These are phyloP conservation scores for Tamandua tetradactyla DNA, from an alignment of 2,797 vertebrate species.

Conservation along the genomic window DNA sequence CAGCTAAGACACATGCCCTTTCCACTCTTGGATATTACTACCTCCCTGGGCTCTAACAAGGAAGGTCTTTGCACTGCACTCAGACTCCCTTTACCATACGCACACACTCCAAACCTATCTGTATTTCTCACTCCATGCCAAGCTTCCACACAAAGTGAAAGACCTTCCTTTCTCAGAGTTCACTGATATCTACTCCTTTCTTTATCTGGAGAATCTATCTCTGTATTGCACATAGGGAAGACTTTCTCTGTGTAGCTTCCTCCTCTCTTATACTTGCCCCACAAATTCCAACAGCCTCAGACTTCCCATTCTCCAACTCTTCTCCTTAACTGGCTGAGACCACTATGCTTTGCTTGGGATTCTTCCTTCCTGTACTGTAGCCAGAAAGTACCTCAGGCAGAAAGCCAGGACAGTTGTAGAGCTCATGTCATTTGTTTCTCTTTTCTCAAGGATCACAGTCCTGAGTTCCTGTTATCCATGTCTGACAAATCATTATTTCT, in stretches of 20 bases:
- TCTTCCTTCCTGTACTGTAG: not conserved
- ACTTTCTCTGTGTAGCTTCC: not conserved
- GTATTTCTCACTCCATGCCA: not conserved
- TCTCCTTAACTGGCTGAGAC: not conserved
- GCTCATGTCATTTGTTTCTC: not conserved
- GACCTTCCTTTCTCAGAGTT: not conserved
- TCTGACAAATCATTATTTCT: not conserved
- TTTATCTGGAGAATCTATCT: not conserved
- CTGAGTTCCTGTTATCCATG: not conserved
- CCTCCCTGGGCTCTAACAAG: not conserved
- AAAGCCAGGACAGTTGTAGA: not conserved
- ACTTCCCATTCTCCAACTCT: too few relatives aligned
- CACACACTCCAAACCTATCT: not conserved
- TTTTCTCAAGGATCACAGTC: not conserved
- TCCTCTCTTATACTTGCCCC: not conserved
- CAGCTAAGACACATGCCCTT: not conserved
- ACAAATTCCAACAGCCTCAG: not conserved
- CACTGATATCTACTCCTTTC: not conserved
- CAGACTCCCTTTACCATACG: not conserved
- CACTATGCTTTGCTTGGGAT: fast-evolving
- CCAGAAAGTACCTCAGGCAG: not conserved
- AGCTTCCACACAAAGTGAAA: not conserved
- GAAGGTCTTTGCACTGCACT: not conserved
- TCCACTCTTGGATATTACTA: not conserved
- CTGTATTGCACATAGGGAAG: not conserved